A percentile compares a stretch with the other conserved stretches of the same genome.
phyloP scores from a whole-genome alignment of 2,888 invertebrate genomes.

The Xylota sylvarum region DNA sequence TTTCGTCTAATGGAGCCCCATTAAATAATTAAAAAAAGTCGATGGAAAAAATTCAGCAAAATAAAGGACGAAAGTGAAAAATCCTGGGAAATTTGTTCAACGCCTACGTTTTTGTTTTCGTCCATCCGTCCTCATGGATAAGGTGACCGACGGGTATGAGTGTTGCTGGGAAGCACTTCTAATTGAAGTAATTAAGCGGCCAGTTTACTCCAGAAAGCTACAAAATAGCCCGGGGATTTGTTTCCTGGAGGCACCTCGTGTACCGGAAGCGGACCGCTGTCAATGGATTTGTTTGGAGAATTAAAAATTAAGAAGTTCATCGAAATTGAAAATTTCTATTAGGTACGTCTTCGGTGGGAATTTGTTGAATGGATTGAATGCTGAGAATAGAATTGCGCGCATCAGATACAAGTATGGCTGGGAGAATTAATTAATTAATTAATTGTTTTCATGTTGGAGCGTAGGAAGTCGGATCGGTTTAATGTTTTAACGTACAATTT shows the following conservation, averaged over 20 bases:
- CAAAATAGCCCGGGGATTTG: constrained; percentile 9
- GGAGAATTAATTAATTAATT: constrained; percentile 21
- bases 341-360: not conserved
- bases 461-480: no score
- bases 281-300: constrained; percentile 13
- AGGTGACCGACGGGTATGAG: constrained; percentile 2
- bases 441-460: not conserved
- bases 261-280: constrained; percentile 22
- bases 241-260: constrained; percentile 8
- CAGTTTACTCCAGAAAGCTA: constrained; percentile 20
- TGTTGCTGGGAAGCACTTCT: constrained; percentile 26
- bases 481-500: no score
- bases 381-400: not conserved
- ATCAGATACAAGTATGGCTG: not conserved
- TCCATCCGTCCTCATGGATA: not conserved
- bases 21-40: constrained; percentile 62
- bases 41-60: constrained; percentile 4
- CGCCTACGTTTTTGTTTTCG: constrained; percentile 14
- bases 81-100: constrained; percentile 18
- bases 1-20: constrained; percentile 47
- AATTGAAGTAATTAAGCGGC: constrained; percentile 54
- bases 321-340: constrained; percentile 31
- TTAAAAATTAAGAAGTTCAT: constrained; percentile 28
- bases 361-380: not conserved
- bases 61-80: constrained; percentile 24